Base-by-base conservation (phyloP, 2,797 vertebrate genomes). In the Vireo griseus region DNA sequence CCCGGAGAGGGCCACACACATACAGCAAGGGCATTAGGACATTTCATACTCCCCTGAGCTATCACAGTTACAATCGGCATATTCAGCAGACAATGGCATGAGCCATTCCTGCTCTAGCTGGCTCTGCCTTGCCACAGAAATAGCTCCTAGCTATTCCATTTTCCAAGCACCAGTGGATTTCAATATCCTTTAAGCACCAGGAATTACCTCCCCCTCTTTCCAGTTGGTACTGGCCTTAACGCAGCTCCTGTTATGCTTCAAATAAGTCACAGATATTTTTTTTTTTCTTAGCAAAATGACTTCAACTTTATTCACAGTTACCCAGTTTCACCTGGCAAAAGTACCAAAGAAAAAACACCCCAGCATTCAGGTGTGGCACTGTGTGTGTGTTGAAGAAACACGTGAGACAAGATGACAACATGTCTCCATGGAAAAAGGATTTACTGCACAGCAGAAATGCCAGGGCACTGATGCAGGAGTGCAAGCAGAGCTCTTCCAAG, bases 31-130 rank as follows among this genome's bases (percentile, higher is more conserved):
- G 78, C 81, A 92, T 35, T 68, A 93, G 89, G 78, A 74, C 86
- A 90, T 50, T 88, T 75, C 68, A 63, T 63, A 59, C 62, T 78
- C 72, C 81, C 58, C 84, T 29, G 45, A 90, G 73, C 89, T 93
- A 89, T 86, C 58, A 0, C 50, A 85, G 21, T 28, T 45, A 45
- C 21, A 9, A 96, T 92, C 58, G 2, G 67, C 78, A 28, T n/a
- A 89, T 66, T 91, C 84, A 94, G 87, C 81, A 92, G 86, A 85
- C 80, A 90, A 79, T 63, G 67, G 47, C 74, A 91, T 35, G 58
- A 92, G 44, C 91, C 61, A 54, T 67, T 91, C 75, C 86, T 83
- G 86, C 88, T 84, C 80, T 82, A 89, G 67, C 86, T 73, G 48
- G 74, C 58, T 78, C 80, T 48, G 69, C 28, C 13, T 71, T 54